phyloP scores from a whole-genome alignment of 2,113 vertebrate species.

The Nothobranchius furzeri region DNA sequence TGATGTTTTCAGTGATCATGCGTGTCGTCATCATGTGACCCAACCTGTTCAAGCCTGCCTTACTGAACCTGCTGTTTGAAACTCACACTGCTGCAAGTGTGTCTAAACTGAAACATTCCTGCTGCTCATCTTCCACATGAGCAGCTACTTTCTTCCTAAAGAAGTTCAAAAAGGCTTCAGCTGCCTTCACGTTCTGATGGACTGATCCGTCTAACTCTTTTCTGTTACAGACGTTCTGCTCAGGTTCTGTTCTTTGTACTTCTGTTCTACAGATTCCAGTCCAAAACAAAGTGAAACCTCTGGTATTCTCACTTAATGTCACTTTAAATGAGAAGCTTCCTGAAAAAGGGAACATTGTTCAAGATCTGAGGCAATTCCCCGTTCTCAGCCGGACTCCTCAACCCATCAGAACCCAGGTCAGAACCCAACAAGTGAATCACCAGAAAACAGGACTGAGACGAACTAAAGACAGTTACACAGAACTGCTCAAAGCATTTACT shows the following conservation, averaged over 20 bases:
- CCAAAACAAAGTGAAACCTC: constrained; percentile 85
- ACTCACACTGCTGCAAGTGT: too few species aligned
- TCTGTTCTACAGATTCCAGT: constrained; percentile 68
- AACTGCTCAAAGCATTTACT: not conserved
- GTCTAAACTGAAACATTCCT: too few species aligned
- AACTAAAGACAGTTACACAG: too few species aligned
- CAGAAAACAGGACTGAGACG: too few species aligned
- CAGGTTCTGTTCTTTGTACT: constrained; percentile 9
- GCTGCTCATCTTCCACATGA: too few species aligned
- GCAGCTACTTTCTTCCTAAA: too few species aligned
- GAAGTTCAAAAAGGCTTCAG: not conserved
- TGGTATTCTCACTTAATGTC: constrained; percentile 84
- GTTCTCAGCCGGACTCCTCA: constrained; percentile 79
- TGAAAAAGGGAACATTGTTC: constrained; percentile 44
- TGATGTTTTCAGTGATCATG: too few species aligned
- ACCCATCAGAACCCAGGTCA: constrained; percentile 81
- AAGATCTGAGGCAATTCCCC: constrained; percentile 80
- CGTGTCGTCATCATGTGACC: too few species aligned
- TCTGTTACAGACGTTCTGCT: not conserved
- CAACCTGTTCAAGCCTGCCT: too few species aligned
- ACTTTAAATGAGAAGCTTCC: constrained; percentile 74
- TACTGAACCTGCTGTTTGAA: too few species aligned
- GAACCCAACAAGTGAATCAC: not conserved
- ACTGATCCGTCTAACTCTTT: not conserved
- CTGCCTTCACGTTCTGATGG: not conserved